Base-by-base conservation (phyloP, 2,888 invertebrate species). In the Dasysyrphus tricinctus region DNA sequence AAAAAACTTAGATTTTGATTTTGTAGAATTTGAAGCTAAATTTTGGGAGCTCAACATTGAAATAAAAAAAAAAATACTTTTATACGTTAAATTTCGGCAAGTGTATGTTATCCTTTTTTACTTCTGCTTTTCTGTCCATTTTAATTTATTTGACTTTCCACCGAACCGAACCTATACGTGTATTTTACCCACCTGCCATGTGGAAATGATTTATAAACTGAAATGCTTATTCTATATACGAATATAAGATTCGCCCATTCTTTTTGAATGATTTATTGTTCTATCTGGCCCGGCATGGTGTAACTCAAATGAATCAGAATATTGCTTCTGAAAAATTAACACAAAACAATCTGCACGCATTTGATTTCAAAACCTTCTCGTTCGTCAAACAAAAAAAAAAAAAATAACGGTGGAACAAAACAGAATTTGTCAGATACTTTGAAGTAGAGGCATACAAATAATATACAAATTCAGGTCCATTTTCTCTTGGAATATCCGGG, bases 161-260 rank as follows among this genome's bases (percentile, higher is more conserved):
- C 24, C 24, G 1, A 2, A 24, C 24, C 51, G 42, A 56, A 56
- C 56, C 70, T 49, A 70, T 49, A 39, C 44, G 51, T n/a, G n/a
- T 57, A 69, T 73, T 81, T 85, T 85, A 81, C 61, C 85, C 77
- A 85, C 81, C 85, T 85, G 85, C 77, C 85, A 85, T 49, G 74
- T n/a, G 49, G 29, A 57, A 81, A 78, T 85, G 85, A 85, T 78
- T 80, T 81, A 85, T 81, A 56, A 9, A 37, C 16, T 54, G 3
- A 73, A 73, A 77, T 61, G 51, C 73, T 69, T 59, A 39, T 24
- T 57, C n/a, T 29, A 39, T 24, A 24, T 24, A 24, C n/a, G 37
- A 67, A 59, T 59, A 29, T 32, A 59, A 73, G 80, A 73, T 63
- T 73, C 59, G 76, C 16, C 69, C 72, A 67, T 42, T 61, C 2